Conservation (phyloP, 2,113 vertebrate species). For the Muntiacus reevesi region DNA sequence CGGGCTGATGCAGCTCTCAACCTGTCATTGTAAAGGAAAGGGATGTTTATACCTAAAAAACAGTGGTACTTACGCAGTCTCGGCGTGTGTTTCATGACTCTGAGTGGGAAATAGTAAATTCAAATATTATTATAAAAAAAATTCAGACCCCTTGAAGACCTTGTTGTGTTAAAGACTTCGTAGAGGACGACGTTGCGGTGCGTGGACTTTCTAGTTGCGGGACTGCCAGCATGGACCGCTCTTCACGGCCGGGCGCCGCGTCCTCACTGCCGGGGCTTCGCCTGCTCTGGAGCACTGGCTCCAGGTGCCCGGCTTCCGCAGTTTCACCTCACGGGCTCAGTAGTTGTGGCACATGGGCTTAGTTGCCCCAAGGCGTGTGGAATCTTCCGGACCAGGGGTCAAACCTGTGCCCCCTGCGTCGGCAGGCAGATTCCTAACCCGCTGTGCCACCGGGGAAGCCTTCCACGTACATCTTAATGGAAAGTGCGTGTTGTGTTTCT, state of each 20-base stretch:
- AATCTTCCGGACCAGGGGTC: background rate
- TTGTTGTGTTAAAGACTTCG: background rate
- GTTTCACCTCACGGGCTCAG: background rate
- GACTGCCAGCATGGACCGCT: background rate
- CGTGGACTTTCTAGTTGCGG: background rate
- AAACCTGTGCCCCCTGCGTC: background rate
- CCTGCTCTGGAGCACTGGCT: background rate
- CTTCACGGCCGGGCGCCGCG: accelerated
- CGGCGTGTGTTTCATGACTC: background rate
- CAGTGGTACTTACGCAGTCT: background rate
- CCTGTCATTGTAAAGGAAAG: background rate
- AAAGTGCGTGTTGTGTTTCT: background rate
- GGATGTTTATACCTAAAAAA: background rate
- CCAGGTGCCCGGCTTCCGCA: background rate
- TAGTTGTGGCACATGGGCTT: background rate
- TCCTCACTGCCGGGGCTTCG: background rate
- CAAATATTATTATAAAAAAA: background rate
- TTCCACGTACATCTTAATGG: background rate
- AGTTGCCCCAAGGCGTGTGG: background rate
- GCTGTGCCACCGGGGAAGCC: background rate
- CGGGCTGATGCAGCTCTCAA: background rate
- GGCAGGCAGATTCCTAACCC: background rate
- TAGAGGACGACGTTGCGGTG: background rate
- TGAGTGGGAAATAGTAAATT: constrained; percentile 37
- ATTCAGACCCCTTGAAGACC: background rate